phyloP scores from a whole-genome alignment of 2,797 vertebrate genomes.

The Chelon labrosus region DNA sequence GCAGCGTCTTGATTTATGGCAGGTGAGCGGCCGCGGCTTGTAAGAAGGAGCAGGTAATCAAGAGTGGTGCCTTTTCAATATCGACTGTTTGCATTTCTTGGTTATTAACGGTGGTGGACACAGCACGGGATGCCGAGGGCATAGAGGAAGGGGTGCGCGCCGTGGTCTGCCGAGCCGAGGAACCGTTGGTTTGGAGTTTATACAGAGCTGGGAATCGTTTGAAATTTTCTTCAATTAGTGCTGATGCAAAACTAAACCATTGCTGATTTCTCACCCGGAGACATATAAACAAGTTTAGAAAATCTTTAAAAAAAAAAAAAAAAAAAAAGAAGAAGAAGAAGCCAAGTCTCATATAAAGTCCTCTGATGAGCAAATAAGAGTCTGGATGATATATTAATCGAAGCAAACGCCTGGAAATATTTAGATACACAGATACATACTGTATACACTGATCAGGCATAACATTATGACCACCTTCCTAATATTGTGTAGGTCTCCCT shows the following conservation, averaged over 20 bases:
- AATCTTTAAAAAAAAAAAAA: background rate
- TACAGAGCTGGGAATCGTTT: constrained; percentile 2
- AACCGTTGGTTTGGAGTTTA: constrained; percentile 13
- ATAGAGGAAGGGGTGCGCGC: constrained; percentile 33
- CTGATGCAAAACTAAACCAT: background rate
- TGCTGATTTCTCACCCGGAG: background rate
- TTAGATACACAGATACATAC: too few relatives aligned
- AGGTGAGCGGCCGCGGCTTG: constrained; percentile 72
- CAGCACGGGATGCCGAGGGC: constrained; percentile 44
- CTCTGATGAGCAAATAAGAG: background rate
- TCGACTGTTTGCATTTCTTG: constrained; percentile 66
- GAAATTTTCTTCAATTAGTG: constrained; percentile 4
- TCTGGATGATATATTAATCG: background rate
- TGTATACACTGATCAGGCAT: too few relatives aligned
- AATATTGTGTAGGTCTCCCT: too few relatives aligned
- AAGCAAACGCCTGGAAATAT: too few relatives aligned
- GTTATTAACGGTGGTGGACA: constrained; percentile 65
- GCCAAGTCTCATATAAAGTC: background rate
- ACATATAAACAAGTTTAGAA: background rate
- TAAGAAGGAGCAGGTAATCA: constrained; percentile 75
- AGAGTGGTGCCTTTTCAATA: constrained; percentile 69
- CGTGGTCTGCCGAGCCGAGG: constrained; percentile 22
- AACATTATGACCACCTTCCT: too few relatives aligned
- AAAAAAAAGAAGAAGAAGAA: background rate
- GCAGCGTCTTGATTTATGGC: constrained; percentile 74